phyloP scores from a whole-genome alignment of 2,113 vertebrate genomes.

The Psammodynastes pulverulentus region DNA sequence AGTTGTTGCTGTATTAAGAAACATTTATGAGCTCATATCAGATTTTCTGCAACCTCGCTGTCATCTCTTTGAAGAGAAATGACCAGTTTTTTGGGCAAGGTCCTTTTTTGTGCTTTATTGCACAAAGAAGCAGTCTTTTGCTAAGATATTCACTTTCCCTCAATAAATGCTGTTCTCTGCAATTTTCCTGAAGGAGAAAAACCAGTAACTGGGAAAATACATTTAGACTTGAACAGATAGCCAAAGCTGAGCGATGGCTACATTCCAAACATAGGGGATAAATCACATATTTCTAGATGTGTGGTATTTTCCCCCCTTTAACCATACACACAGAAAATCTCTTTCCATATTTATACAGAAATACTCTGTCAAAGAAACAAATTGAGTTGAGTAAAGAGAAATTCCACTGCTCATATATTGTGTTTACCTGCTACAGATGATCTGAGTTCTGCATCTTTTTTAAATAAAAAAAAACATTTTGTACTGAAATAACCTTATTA shows the following conservation, averaged over 20 bases:
- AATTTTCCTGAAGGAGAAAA: neutral
- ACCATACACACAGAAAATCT: neutral
- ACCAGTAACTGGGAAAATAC: neutral
- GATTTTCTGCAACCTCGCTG: neutral
- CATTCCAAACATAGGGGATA: neutral
- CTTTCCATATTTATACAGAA: neutral
- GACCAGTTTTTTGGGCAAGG: neutral
- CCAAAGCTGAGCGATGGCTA: neutral
- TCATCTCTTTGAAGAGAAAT: neutral
- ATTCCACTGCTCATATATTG: constrained; percentile 1
- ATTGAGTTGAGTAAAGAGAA: neutral
- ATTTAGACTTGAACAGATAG: neutral
- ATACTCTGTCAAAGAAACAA: neutral
- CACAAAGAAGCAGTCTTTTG: neutral
- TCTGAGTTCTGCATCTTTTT: neutral
- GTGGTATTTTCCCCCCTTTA: neutral
- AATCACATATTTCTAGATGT: neutral
- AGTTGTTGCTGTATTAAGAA: neutral
- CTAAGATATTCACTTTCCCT: neutral
- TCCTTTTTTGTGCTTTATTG: neutral
- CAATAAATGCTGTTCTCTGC: neutral
- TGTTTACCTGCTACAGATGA: neutral
- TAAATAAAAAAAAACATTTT: neutral
- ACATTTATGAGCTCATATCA: neutral
- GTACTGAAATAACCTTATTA: neutral